Evolutionary conservation across 30 jellyfish, hydroid and myxozoan species (phyloP).

Genomic region (Haliclystus octoradiatus): DNA sequence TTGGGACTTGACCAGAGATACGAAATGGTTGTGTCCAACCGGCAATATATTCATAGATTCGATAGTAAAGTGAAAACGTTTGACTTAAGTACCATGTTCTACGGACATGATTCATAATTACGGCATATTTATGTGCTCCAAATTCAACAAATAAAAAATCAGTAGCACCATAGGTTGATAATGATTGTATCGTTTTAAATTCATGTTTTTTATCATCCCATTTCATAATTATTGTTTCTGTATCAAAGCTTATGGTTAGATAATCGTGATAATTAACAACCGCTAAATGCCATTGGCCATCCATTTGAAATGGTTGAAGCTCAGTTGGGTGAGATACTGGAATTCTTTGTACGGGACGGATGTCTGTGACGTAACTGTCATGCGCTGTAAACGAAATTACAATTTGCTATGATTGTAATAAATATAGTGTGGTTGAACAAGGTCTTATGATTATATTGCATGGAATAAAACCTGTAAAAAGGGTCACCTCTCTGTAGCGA

Average conservation of each 20-base stretch:
- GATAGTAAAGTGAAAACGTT: neutral
- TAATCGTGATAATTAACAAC: slow-evolving; percentile 35
- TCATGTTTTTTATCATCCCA: slow-evolving; percentile 1
- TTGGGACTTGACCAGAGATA: slow-evolving; percentile 1
- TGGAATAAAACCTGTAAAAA: too few species aligned
- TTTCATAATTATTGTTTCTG: slow-evolving; percentile 36
- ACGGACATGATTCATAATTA: slow-evolving; percentile 49
- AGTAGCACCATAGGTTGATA: slow-evolving; percentile 54
- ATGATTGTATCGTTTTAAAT: slow-evolving; percentile 25
- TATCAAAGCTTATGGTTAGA: slow-evolving; percentile 1
- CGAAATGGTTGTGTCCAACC: neutral
- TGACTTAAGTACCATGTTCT: slow-evolving; percentile 11
- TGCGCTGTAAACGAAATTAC: slow-evolving; percentile 23
- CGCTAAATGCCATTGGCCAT: slow-evolving; percentile 48
- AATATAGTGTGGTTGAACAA: too few species aligned
- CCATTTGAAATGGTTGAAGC: slow-evolving; percentile 50
- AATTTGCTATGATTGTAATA: too few species aligned
- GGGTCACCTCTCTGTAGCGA: too few species aligned
- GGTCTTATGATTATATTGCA: too few species aligned
- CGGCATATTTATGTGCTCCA: slow-evolving; percentile 38
- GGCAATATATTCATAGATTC: neutral
- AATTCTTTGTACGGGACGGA: slow-evolving; percentile 28
- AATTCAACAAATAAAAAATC: slow-evolving; percentile 56
- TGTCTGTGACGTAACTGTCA: slow-evolving; percentile 29
- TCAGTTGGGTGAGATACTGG: slow-evolving; percentile 50